phyloP scores from a whole-genome alignment of 2,113 vertebrate genomes.

The Entelurus aequoreus region DNA sequence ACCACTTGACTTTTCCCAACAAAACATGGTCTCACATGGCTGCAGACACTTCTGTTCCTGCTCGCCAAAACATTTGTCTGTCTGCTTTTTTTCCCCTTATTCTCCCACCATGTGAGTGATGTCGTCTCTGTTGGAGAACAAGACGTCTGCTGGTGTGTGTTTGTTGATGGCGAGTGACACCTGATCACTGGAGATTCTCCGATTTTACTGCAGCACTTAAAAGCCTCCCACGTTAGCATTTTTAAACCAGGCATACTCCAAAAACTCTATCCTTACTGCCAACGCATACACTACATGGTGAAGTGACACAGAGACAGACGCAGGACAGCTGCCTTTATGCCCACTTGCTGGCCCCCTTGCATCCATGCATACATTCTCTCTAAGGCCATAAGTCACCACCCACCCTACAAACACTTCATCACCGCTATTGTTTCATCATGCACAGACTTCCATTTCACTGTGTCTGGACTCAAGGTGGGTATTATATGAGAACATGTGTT shows the following conservation, averaged over 20 bases:
- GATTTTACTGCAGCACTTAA: slow-evolving; percentile 7
- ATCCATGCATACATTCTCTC: slow-evolving; percentile 15
- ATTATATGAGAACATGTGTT: too few species aligned
- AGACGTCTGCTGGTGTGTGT: neutral
- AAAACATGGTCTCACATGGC: slow-evolving; percentile 55
- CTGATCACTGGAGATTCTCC: slow-evolving; percentile 20
- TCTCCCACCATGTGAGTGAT: neutral
- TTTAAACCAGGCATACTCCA: slow-evolving; percentile 24
- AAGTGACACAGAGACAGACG: slow-evolving; percentile 56
- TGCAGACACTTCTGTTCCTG: slow-evolving; percentile 39
- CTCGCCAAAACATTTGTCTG: slow-evolving; percentile 36
- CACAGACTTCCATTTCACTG: slow-evolving; percentile 21
- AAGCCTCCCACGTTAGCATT: slow-evolving; percentile 30
- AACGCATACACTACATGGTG: slow-evolving; percentile 48
- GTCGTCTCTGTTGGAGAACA: slow-evolving; percentile 20
- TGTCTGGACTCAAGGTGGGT: neutral
- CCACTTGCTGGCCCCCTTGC: slow-evolving; percentile 14
- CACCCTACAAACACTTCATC: slow-evolving; percentile 49
- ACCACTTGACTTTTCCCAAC: slow-evolving; percentile 60
- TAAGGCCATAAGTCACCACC: slow-evolving; percentile 50
- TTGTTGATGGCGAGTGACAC: neutral
- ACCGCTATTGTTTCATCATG: slow-evolving; percentile 34
- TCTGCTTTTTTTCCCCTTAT: slow-evolving; percentile 4
- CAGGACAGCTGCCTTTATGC: slow-evolving; percentile 63
- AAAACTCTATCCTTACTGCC: slow-evolving; percentile 13